Conservation (phyloP, 1,140 invertebrate genomes). For the Heliconius himera region DNA sequence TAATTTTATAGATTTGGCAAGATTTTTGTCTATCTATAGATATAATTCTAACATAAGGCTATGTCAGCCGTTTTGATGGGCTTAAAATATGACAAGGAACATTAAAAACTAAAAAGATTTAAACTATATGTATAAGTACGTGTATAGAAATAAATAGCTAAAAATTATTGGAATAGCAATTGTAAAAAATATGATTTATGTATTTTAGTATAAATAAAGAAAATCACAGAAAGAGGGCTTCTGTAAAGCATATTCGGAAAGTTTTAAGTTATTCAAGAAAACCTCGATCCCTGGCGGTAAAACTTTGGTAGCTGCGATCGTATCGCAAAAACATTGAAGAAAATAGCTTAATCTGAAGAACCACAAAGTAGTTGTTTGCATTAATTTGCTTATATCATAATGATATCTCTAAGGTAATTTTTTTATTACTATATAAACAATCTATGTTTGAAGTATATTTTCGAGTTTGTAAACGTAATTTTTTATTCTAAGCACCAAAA, state of each 20-base stretch:
- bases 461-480: too few species aligned
- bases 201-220: slow-evolving; percentile 13
- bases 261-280: slow-evolving; percentile 40
- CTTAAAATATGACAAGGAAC: not conserved
- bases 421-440: not conserved
- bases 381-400: not conserved
- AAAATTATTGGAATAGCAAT: too few species aligned
- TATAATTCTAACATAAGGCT: too few species aligned
- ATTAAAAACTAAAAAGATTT: not conserved
- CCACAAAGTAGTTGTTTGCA: not conserved
- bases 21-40: not conserved
- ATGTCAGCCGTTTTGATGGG: not conserved
- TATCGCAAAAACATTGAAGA: slow-evolving; percentile 27
- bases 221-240: not conserved
- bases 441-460: too few species aligned
- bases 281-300: slow-evolving; percentile 13
- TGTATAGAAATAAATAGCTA: too few species aligned
- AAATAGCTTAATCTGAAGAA: slow-evolving; percentile 26
- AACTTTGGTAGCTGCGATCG: slow-evolving; percentile 27
- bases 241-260: slow-evolving; percentile 15
- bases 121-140: too few species aligned
- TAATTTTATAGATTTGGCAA: not conserved
- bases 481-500: too few species aligned
- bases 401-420: not conserved
- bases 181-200: too few species aligned